Base-by-base conservation (phyloP, 2,113 vertebrate species). In the Oenanthe melanoleuca region DNA sequence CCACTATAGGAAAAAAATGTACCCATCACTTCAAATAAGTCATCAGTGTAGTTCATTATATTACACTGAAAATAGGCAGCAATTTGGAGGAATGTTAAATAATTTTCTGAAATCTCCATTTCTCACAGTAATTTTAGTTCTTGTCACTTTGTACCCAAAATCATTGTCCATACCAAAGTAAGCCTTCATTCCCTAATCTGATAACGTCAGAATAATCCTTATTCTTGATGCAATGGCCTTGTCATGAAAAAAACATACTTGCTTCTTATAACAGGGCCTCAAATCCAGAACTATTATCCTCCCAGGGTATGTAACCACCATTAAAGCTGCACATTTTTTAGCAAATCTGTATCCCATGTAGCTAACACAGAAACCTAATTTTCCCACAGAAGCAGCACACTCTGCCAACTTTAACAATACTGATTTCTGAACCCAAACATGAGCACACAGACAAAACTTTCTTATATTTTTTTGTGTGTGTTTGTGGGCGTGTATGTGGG, bases 391-490 rank as follows among this genome's bases (percentile, higher is more conserved):
- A 56, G 55, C 40, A 74, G 9, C 11, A 40, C 6, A 4, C 14
- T 33, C 17, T 0, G 1, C 4, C 44, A 26, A 33, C n/a, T 85
- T 66, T 53, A 47, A 15, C 4, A 16, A 22, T 3, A 21, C 2
- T 18, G 65, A 71, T 71, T 66, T 71, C 71, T 75, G 63, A 75
- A 55, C 5, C 5, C 31, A 66, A 59, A 63, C 22, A 40, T 29
- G 38, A 71, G 6, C 9, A 66, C 26, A 34, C 0, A 1, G 28
- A 42, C 10, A 24, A 0, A 61, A 2, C 12, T 9, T 29, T 21
- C n/a, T 10, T 8, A 6, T 7, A 11, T 2, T 19, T 34, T 31
- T 25, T 24, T 42, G 20, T 33, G 17, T 49, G 33, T 17, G 2
- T 11, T 25, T 4, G 4, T 7, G 14, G 9, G 7, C 15, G 5